Conservation (phyloP, 2,888 invertebrate species). For the Marasmarcha lunaedactyla region DNA sequence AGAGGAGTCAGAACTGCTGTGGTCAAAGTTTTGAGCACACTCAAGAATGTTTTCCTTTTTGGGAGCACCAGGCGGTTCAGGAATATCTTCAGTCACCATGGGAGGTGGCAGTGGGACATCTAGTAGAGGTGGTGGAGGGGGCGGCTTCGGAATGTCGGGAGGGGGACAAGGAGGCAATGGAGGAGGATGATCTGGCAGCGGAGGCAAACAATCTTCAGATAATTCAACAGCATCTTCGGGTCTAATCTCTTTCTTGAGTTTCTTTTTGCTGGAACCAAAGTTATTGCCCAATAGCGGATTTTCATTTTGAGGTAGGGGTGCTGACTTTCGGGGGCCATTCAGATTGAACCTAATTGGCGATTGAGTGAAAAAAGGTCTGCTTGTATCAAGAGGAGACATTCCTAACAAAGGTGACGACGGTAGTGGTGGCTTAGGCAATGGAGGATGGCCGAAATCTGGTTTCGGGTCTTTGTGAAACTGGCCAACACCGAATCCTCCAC, state of each 20-base stretch:
- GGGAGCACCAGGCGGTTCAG: slow-evolving; percentile 40
- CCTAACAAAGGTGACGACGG: slow-evolving; percentile 46
- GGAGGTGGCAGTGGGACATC: slow-evolving; percentile 59
- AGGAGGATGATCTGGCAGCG: slow-evolving; percentile 69
- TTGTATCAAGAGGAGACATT: slow-evolving; percentile 53
- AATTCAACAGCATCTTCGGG: slow-evolving; percentile 59
- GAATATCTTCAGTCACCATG: slow-evolving; percentile 49
- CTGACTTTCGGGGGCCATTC: slow-evolving; percentile 45
- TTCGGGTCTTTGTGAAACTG: slow-evolving; percentile 42
- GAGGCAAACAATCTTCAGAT: slow-evolving; percentile 38
- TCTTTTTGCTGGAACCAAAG: slow-evolving; percentile 75
- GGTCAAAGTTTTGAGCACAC: slow-evolving; percentile 17
- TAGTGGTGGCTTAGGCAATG: slow-evolving; percentile 44
- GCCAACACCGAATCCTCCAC: slow-evolving; percentile 30
- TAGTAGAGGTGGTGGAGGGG: slow-evolving; percentile 33
- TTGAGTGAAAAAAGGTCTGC: slow-evolving; percentile 54
- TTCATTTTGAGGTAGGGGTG: slow-evolving; percentile 45
- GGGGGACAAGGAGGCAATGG: slow-evolving; percentile 64
- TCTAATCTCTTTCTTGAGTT: slow-evolving; percentile 77
- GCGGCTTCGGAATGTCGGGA: slow-evolving; percentile 48
- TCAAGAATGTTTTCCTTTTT: slow-evolving; percentile 14
- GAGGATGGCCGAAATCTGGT: slow-evolving; percentile 31
- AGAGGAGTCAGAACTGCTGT: slow-evolving; percentile 31
- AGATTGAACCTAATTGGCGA: slow-evolving; percentile 60
- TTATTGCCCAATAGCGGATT: slow-evolving; percentile 48